Conservation (phyloP, 1,140 invertebrate genomes). For the Papilio polyxenes region DNA sequence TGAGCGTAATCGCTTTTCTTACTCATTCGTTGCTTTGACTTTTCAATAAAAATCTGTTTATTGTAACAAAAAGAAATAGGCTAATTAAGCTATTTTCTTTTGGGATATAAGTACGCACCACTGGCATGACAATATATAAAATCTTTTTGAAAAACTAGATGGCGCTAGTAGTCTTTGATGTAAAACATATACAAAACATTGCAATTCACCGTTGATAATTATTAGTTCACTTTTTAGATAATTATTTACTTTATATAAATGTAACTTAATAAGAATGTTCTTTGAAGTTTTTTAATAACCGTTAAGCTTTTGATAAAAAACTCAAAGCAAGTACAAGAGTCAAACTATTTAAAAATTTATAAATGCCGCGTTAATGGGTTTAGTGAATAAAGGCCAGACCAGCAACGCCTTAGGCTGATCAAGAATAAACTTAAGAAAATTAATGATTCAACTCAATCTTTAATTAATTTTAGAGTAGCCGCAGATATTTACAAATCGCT, state of each 20-base stretch:
- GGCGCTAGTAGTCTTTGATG: background rate
- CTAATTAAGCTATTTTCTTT: background rate
- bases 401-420: background rate
- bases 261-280: background rate
- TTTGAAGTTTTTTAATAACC: background rate
- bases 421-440: background rate
- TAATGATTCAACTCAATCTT: slow-evolving; percentile 18
- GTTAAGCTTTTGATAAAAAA: background rate
- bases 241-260: background rate
- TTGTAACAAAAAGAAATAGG: background rate
- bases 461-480: slow-evolving; percentile 31
- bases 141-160: background rate
- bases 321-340: background rate
- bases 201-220: no score
- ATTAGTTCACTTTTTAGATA: no score
- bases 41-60: slow-evolving; percentile 32
- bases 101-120: background rate
- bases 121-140: background rate
- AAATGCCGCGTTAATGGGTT: background rate
- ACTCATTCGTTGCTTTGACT: slow-evolving; percentile 45
- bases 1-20: slow-evolving; percentile 66
- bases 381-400: background rate
- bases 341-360: background rate
- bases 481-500: slow-evolving; percentile 56
- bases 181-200: background rate